Evolutionary conservation across 2,888 invertebrate species (phyloP).

Genomic region (Erebia ligea): DNA sequence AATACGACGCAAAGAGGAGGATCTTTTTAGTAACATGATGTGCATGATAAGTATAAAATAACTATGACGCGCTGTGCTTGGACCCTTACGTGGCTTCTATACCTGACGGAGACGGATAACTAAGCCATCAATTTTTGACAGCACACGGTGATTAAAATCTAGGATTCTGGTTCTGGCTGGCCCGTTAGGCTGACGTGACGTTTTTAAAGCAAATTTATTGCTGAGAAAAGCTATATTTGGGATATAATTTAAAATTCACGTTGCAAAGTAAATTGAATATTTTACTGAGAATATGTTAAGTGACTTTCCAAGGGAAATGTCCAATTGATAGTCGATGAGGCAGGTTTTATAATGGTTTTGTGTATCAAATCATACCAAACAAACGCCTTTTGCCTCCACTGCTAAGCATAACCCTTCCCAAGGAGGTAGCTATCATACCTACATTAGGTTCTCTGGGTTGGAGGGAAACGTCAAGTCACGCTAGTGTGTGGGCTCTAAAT

Average conservation of each 20-base stretch:
- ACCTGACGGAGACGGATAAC: constrained; percentile 39
- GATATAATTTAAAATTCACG: constrained; percentile 5
- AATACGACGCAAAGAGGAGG: too few relatives aligned
- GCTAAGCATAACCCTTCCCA: too few relatives aligned
- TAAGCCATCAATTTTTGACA: constrained; percentile 42
- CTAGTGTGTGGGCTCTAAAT: too few relatives aligned
- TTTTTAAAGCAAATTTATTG: constrained; percentile 19
- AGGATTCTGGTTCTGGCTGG: constrained; percentile 30
- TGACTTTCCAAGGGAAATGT: neutral
- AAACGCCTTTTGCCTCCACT: too few relatives aligned
- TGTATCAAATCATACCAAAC: too few relatives aligned
- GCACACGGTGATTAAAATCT: constrained; percentile 40
- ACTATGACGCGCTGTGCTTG: too few relatives aligned
- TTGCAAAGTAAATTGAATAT: neutral
- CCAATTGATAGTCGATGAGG: neutral
- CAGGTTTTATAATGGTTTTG: neutral
- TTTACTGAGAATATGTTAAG: constrained; percentile 10
- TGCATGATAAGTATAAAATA: too few relatives aligned
- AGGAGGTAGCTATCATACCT: too few relatives aligned
- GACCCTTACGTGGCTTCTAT: constrained; percentile 29
- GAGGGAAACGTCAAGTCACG: too few relatives aligned
- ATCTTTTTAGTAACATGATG: too few relatives aligned
- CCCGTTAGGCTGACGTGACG: constrained; percentile 28
- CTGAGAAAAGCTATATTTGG: constrained; percentile 9
- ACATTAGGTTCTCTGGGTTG: too few relatives aligned